Evolutionary conservation across 1,140 invertebrate genomes (phyloP).

Genomic region (Pseudomyrmex sp.): DNA sequence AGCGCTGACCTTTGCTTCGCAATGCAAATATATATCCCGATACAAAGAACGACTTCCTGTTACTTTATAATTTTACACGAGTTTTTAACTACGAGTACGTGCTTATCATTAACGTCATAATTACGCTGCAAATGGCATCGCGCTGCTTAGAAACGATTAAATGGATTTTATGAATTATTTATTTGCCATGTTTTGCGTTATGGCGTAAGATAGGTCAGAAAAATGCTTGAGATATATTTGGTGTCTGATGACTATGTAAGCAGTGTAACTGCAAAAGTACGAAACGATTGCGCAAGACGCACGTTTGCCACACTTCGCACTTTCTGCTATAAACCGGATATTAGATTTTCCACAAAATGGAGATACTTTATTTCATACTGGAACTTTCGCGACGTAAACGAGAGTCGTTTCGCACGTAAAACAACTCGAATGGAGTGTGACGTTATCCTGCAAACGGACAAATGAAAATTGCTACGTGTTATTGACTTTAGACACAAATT

Average conservation of each 20-base stretch:
- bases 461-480: conserved; percentile 42
- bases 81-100: conserved; percentile 8
- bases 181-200: background rate
- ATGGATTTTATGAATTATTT: conserved; percentile 33
- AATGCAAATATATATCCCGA: conserved; percentile 16
- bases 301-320: background rate
- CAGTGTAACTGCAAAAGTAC: conserved; percentile 7
- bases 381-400: conserved; percentile 25
- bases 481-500: conserved; percentile 53
- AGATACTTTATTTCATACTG: background rate
- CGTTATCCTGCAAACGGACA: conserved; percentile 9
- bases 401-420: conserved; percentile 16
- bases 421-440: background rate
- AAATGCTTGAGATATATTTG: background rate
- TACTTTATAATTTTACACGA: background rate
- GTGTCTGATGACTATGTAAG: background rate
- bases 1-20: conserved; percentile 3
- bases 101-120: conserved; percentile 12
- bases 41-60: conserved; percentile 22
- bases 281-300: conserved; percentile 19
- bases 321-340: conserved; percentile 5
- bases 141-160: background rate
- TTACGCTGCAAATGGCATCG: background rate
- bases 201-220: background rate
- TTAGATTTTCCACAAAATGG: background rate